Percentiles rank a stretch among this genome's conserved stretches.
phyloP scores from a whole-genome alignment of 1,140 invertebrate genomes.

The Sweltsa coloradensis region DNA sequence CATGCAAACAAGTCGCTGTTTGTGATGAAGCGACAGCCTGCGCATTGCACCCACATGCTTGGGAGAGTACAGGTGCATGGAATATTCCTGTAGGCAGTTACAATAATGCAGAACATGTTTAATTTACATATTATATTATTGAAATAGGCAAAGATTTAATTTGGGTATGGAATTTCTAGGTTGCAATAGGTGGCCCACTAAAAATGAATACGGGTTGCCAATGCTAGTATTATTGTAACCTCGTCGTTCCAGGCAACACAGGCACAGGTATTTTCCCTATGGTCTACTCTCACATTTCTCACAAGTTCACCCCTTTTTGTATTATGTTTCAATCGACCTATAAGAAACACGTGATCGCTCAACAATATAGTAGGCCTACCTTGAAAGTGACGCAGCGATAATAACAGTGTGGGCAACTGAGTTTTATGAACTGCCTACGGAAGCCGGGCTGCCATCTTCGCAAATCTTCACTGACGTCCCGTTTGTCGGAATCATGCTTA shows the following conservation, averaged over 20 bases:
- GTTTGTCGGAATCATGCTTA: slow-evolving; percentile 29
- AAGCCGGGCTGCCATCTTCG: slow-evolving; percentile 29
- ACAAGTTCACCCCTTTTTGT: too few relatives aligned
- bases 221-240: too few relatives aligned
- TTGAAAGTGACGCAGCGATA: slow-evolving; percentile 58
- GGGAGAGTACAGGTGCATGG: slow-evolving; percentile 51
- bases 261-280: too few relatives aligned
- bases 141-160: neutral
- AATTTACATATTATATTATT: neutral
- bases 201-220: too few relatives aligned
- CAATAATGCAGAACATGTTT: slow-evolving; percentile 1
- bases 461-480: slow-evolving; percentile 24
- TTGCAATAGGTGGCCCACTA: slow-evolving; percentile 10
- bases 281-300: too few relatives aligned
- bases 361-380: slow-evolving; percentile 27
- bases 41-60: slow-evolving; percentile 57
- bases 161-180: slow-evolving; percentile 1
- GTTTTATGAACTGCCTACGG: slow-evolving; percentile 45
- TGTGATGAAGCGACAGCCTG: slow-evolving; percentile 52
- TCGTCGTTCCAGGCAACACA: too few relatives aligned
- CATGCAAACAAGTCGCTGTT: slow-evolving; percentile 55
- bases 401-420: slow-evolving; percentile 60
- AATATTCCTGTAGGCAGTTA: slow-evolving; percentile 48
- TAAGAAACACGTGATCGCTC: too few relatives aligned
- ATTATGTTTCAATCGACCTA: too few relatives aligned